Evolutionary conservation across 2,888 invertebrate species (phyloP).

Genomic region (Heliconius ethilla): DNA sequence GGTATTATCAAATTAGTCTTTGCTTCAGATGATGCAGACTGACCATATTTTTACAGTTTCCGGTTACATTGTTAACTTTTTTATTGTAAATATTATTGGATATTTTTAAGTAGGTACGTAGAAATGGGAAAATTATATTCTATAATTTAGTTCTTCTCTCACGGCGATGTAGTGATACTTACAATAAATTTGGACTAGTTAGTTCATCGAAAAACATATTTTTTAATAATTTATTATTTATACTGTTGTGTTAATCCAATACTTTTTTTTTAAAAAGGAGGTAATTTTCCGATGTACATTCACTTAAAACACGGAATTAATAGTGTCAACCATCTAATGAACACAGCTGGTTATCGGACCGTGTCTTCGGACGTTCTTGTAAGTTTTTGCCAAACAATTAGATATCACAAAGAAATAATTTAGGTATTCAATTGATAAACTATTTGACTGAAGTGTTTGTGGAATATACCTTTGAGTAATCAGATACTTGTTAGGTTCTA

Average conservation of each 20-base stretch:
- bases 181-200: neutral
- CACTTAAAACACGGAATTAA: slow-evolving; percentile 22
- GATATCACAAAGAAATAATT: slow-evolving; percentile 24
- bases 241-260: neutral
- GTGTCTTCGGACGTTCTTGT: slow-evolving; percentile 26
- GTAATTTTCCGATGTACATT: slow-evolving; percentile 8
- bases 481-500: slow-evolving; percentile 15
- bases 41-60: neutral
- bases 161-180: neutral
- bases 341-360: slow-evolving; percentile 30
- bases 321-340: slow-evolving; percentile 21
- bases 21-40: neutral
- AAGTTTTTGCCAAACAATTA: slow-evolving; percentile 22
- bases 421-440: slow-evolving; percentile 16
- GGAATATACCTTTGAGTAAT: slow-evolving; percentile 16
- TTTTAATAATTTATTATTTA: neutral
- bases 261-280: neutral
- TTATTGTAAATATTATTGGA: neutral
- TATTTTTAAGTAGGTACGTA: too few relatives aligned
- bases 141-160: neutral
- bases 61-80: neutral
- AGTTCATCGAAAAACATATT: neutral
- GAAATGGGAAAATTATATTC: neutral
- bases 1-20: slow-evolving; percentile 7
- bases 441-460: slow-evolving; percentile 22